These are phyloP conservation scores for Argyrosomus regius DNA, from an alignment of 2,797 vertebrate species.

Conservation along the genomic window DNA sequence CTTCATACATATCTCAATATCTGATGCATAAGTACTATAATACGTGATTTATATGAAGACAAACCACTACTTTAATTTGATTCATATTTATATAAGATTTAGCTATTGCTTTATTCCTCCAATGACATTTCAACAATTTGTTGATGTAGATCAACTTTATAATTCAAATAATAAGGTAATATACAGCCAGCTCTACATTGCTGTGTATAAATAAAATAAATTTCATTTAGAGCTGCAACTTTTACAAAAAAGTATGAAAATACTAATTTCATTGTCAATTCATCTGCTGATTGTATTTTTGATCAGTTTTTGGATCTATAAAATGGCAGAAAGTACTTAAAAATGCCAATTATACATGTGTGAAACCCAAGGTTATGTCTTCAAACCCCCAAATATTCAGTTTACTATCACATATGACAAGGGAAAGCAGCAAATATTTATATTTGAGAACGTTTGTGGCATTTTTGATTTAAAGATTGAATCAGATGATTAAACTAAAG, in stretches of 20 bases:
- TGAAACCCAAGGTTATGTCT: background rate
- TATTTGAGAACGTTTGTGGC: background rate
- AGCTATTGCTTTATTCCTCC: background rate
- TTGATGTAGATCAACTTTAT: background rate
- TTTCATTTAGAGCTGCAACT: background rate
- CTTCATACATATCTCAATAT: no score
- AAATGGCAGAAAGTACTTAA: background rate
- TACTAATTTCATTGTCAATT: background rate
- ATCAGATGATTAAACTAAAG: background rate
- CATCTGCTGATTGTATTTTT: background rate
- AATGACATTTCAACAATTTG: background rate
- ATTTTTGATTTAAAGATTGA: background rate
- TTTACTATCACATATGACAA: background rate
- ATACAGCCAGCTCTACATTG: no score
- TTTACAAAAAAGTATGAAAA: no score
- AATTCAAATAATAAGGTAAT: background rate
- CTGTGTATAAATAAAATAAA: background rate
- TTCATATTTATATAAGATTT: background rate
- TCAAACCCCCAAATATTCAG: background rate
- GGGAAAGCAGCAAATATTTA: background rate
- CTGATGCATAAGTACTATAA: no score
- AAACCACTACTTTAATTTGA: no score
- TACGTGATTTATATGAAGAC: background rate
- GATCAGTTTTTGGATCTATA: background rate
- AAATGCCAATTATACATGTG: background rate